These are phyloP conservation scores for Whitmania pigra DNA, from an alignment of 1,140 invertebrate species.

Conservation along the genomic window DNA sequence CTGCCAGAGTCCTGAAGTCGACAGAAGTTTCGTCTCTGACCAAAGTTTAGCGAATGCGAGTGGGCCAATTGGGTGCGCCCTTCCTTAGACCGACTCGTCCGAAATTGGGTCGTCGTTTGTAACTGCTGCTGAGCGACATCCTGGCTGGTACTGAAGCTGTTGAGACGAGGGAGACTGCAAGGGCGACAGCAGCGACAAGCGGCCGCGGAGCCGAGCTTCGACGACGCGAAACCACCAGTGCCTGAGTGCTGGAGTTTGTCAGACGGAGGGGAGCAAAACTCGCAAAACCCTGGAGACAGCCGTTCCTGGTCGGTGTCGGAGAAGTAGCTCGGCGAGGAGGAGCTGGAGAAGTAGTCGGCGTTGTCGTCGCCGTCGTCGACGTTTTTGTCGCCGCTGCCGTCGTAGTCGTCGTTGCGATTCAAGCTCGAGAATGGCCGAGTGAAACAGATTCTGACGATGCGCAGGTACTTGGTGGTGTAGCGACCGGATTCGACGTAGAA, in stretches of 20 bases:
- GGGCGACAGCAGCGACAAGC: too few species aligned
- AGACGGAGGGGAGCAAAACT: neutral
- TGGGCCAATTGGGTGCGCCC: neutral
- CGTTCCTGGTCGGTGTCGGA: neutral
- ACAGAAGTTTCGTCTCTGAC: neutral
- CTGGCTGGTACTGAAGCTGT: neutral
- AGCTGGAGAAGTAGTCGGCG: neutral
- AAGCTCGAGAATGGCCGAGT: neutral
- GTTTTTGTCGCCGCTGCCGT: neutral
- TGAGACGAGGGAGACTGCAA: neutral
- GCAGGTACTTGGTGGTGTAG: constrained; percentile 14
- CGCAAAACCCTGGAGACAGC: neutral
- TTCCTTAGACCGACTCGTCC: too few species aligned
- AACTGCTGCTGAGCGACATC: neutral
- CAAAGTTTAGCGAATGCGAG: neutral
- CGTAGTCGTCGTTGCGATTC: neutral
- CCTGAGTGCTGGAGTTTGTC: neutral
- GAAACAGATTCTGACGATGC: constrained; percentile 16
- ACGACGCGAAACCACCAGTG: neutral
- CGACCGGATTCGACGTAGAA: constrained; percentile 18
- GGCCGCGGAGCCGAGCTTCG: neutral
- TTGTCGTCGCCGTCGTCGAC: neutral
- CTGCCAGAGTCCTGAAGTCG: neutral
- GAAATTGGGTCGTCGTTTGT: neutral
- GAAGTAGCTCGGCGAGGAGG: neutral